phyloP scores from a whole-genome alignment of 2,888 invertebrate genomes.

The Parnassius smintheus region DNA sequence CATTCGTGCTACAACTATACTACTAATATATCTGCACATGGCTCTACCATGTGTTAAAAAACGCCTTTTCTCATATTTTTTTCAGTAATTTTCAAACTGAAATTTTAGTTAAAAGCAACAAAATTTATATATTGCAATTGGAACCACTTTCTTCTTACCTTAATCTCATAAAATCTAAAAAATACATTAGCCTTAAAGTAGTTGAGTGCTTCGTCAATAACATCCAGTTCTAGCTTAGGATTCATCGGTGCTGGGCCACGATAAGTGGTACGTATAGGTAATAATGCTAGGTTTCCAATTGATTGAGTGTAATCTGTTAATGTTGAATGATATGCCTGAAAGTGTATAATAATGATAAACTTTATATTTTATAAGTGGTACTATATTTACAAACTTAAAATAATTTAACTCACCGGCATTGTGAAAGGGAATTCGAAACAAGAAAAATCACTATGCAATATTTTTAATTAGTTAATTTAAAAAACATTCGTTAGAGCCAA shows the following conservation, averaged over 20 bases:
- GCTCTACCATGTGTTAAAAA: too few relatives aligned
- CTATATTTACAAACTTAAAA: not conserved
- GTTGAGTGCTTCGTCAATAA: constrained; percentile 98
- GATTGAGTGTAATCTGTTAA: constrained; percentile 86
- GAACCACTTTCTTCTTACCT: constrained; percentile 80
- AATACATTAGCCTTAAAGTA: constrained; percentile 99
- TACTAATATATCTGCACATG: too few relatives aligned
- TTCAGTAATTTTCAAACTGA: too few relatives aligned
- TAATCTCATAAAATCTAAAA: constrained; percentile 99
- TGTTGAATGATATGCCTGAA: constrained; percentile 97
- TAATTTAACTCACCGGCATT: constrained; percentile 25
- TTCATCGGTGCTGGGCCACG: constrained; percentile 94
- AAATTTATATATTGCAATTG: too few relatives aligned
- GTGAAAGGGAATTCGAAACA: not conserved
- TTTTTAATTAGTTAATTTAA: too few relatives aligned
- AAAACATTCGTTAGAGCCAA: too few relatives aligned
- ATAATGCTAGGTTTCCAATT: constrained; percentile 95
- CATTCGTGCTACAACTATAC: too few relatives aligned
- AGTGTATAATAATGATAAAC: constrained; percentile 28
- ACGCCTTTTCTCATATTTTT: too few relatives aligned
- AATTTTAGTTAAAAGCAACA: too few relatives aligned
- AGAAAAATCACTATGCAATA: too few relatives aligned
- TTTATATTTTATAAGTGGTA: not conserved
- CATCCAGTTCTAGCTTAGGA: constrained; percentile 87
- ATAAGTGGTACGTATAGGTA: constrained; percentile 94